Evolutionary conservation across 2,113 vertebrate species (phyloP).

Genomic region (Pygoscelis antarcticus): DNA sequence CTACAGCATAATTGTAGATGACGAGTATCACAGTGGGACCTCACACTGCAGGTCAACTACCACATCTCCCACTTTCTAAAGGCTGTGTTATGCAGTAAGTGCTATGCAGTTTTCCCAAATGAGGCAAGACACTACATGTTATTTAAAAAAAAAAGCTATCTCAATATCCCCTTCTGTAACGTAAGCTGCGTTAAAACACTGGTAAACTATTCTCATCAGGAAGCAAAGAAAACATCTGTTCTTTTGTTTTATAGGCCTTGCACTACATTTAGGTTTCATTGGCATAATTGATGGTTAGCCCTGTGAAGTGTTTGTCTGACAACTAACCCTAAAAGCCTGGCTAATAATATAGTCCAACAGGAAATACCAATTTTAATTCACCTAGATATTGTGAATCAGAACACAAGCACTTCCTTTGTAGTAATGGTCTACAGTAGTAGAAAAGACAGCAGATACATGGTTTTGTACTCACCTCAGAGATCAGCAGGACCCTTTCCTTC

Average conservation of each 20-base stretch:
- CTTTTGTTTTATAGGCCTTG: neutral
- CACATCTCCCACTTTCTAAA: neutral
- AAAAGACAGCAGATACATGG: neutral
- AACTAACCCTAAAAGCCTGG: neutral
- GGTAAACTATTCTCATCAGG: neutral
- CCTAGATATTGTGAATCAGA: neutral
- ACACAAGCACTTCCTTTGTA: neutral
- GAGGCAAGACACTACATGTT: neutral
- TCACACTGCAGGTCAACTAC: neutral
- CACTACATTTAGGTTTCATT: neutral
- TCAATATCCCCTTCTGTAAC: neutral
- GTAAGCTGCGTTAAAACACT: neutral
- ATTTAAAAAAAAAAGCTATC: neutral
- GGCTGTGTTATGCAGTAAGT: neutral
- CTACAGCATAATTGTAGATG: neutral
- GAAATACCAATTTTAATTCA: neutral
- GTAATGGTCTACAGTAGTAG: neutral
- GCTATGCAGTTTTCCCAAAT: neutral
- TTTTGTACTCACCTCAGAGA: neutral
- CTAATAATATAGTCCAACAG: neutral
- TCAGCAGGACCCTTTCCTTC: neutral
- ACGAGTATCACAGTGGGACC: neutral
- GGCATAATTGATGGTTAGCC: neutral
- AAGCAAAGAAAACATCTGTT: neutral
- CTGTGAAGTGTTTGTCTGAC: neutral